Percentiles rank a stretch among this genome's conserved stretches.
Conservation (phyloP, 2,888 invertebrate genomes). For the Trachelus stipa region DNA sequence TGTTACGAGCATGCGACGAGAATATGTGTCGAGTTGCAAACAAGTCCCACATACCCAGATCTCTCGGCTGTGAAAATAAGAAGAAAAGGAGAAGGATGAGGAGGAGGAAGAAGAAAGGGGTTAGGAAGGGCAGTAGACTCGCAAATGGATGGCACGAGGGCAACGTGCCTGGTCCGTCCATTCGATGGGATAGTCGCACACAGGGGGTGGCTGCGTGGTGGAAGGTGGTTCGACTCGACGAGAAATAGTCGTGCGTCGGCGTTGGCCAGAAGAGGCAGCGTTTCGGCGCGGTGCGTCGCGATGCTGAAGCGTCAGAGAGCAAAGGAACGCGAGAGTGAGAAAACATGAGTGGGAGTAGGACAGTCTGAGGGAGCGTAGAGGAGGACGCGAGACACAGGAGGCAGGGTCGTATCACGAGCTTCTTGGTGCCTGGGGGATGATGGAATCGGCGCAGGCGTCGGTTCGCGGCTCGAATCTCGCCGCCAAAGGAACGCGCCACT, state of each 20-base stretch:
- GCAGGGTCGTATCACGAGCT: constrained; percentile 4
- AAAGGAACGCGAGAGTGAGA: constrained; percentile 3
- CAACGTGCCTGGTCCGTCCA: constrained; percentile 24
- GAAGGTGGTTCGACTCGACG: background rate
- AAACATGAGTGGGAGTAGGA: background rate
- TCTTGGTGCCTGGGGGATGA: constrained; percentile 20
- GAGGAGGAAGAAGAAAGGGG: constrained; percentile 9
- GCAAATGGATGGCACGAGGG: constrained; percentile 23
- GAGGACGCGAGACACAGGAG: background rate
- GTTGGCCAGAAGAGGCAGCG: constrained; percentile 9
- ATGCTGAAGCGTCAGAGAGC: background rate
- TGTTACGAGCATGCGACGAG: background rate
- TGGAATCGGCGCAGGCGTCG: constrained; percentile 57
- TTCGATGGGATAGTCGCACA: background rate
- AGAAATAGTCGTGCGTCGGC: constrained; percentile 28
- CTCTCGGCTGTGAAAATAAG: constrained; percentile 4
- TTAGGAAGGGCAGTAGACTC: constrained; percentile 18
- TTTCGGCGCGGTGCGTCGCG: constrained; percentile 2
- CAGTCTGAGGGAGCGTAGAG: background rate
- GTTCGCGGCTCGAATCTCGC: constrained; percentile 57
- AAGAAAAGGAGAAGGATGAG: constrained; percentile 9
- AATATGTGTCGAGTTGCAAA: constrained; percentile 1
- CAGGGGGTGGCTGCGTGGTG: background rate
- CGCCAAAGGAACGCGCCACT: constrained; percentile 60
- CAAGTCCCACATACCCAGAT: constrained; percentile 35